phyloP scores from a whole-genome alignment of 2,113 vertebrate genomes.

The human (Homo sapiens) region DNA sequence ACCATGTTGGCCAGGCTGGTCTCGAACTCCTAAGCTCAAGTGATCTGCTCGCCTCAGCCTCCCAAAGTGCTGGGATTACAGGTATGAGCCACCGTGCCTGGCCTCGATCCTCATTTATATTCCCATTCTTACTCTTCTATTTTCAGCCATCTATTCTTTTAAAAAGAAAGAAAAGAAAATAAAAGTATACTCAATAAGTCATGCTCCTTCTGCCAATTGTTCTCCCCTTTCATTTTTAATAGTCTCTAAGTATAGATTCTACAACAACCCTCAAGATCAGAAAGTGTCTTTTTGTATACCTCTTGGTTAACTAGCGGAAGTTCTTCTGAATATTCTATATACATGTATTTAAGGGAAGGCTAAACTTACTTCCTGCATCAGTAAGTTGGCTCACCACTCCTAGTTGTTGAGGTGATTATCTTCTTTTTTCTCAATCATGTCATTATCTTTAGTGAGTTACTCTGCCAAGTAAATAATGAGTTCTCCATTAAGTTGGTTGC shows the following conservation, averaged over 20 bases:
- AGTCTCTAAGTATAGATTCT: not conserved
- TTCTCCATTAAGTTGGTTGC: not conserved
- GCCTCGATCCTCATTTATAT: not conserved
- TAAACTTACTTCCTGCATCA: not conserved
- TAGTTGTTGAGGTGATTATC: not conserved
- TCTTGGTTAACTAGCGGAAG: not conserved
- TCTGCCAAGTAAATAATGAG: not conserved
- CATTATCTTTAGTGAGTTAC: not conserved
- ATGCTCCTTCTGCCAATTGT: not conserved
- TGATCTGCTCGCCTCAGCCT: too few relatives aligned
- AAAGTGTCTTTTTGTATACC: not conserved
- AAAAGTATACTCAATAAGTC: not conserved
- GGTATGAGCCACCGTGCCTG: too few relatives aligned
- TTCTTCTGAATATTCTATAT: conserved; percentile 25
- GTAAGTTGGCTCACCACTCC: not conserved
- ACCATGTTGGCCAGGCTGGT: too few relatives aligned
- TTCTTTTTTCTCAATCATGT: not conserved
- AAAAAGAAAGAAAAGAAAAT: not conserved
- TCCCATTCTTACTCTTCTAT: not conserved
- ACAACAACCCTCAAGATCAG: not conserved
- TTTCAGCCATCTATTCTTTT: not conserved
- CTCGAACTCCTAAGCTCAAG: too few relatives aligned
- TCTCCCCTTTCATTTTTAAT: not conserved
- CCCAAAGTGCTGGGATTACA: too few relatives aligned
- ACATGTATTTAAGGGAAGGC: not conserved